Evolutionary conservation across 64 coral and sea anemone species (phyloP).

Genomic region (Montipora cactus): DNA sequence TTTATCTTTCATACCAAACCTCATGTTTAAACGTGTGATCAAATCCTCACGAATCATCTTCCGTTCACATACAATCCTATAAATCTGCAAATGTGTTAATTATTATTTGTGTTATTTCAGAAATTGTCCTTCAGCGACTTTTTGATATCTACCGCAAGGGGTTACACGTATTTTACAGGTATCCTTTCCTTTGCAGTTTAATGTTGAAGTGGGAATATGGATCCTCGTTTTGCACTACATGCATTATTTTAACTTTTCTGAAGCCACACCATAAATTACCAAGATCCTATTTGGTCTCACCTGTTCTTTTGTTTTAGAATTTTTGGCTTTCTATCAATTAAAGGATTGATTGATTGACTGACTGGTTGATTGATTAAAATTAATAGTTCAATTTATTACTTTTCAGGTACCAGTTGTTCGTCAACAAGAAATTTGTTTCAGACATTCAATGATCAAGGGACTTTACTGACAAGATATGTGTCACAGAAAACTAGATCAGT

Average conservation of each 20-base stretch:
- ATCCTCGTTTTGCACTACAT: no score
- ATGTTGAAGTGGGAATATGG: background rate
- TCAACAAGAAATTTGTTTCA: background rate
- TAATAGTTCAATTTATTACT: background rate
- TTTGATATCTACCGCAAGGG: background rate
- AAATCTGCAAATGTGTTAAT: background rate
- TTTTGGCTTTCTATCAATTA: no score
- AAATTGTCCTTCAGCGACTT: background rate
- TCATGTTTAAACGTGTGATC: background rate
- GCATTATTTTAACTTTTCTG: no score
- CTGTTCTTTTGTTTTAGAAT: no score
- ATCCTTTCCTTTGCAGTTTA: background rate
- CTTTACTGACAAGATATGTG: background rate
- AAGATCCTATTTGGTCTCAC: no score
- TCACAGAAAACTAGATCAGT: background rate
- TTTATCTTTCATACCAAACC: background rate
- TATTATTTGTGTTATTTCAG: background rate
- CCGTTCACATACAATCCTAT: no score
- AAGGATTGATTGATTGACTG: no score
- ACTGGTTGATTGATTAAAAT: no score
- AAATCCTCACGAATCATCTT: no score
- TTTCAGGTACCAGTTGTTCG: background rate
- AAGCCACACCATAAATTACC: no score
- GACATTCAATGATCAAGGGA: background rate
- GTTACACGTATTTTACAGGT: conserved; percentile 10